Percentiles rank a stretch among this genome's conserved stretches.
Conservation (phyloP, 1,140 invertebrate species). For the Drosophila kikkawai region DNA sequence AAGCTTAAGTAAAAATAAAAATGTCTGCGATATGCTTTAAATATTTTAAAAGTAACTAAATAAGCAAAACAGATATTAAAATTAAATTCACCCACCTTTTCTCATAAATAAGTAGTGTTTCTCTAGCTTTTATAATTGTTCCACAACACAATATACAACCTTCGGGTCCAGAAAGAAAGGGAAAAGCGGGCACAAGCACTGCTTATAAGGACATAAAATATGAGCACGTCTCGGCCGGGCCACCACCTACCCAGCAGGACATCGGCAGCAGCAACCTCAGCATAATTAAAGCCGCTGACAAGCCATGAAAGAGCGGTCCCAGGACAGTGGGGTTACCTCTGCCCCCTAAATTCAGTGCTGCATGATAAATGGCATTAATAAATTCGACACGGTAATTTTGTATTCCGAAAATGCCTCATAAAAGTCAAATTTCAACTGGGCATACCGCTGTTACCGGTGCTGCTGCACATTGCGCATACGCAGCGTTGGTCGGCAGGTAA, state of each 20-base stretch:
- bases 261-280: conserved; percentile 30
- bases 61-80: not conserved
- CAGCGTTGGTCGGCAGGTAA: conserved; percentile 44
- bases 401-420: conserved; percentile 58
- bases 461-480: conserved; percentile 69
- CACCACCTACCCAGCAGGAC: conserved; percentile 48
- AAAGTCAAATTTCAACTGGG: conserved; percentile 47
- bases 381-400: conserved; percentile 72
- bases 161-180: not conserved
- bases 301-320: conserved; percentile 21
- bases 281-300: conserved; percentile 73
- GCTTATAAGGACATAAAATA: conserved; percentile 63
- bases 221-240: conserved; percentile 45
- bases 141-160: conserved; percentile 5
- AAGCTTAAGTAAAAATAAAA: not conserved
- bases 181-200: conserved; percentile 6
- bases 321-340: conserved; percentile 18
- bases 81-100: not conserved
- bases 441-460: conserved; percentile 1
- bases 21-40: not conserved
- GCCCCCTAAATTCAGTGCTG: not conserved
- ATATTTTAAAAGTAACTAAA: not conserved
- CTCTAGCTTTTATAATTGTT: conserved; percentile 24
- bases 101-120: not conserved
- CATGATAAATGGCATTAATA: conserved; percentile 76